phyloP scores from a whole-genome alignment of 1,140 invertebrate genomes.

The Agraylea sexmaculata region DNA sequence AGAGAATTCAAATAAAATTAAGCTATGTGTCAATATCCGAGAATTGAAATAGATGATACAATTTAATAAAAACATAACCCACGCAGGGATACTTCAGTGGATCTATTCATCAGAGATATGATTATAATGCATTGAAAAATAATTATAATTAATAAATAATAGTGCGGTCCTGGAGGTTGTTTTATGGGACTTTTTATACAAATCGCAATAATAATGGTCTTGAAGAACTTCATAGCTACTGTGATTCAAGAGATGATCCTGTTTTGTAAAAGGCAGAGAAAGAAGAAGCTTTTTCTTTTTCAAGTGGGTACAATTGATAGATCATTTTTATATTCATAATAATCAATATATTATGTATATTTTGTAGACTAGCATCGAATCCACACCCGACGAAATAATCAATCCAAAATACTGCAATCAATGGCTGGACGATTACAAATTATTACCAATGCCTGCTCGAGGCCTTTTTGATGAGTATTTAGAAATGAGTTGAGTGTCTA shows the following conservation, averaged over 20 bases:
- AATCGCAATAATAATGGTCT: conserved; percentile 73
- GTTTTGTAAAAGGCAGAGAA: too few species aligned
- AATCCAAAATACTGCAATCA: conserved; percentile 39
- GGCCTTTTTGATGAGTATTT: conserved; percentile 74
- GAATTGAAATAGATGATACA: too few species aligned
- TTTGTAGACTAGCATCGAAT: too few species aligned
- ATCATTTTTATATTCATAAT: too few species aligned
- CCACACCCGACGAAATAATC: conserved; percentile 13
- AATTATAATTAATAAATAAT: conserved; percentile 23
- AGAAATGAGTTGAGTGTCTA: conserved; percentile 58
- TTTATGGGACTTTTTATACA: conserved; percentile 73
- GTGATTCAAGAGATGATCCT: conserved; percentile 63
- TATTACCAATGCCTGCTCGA: conserved; percentile 47
- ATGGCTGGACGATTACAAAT: conserved; percentile 68
- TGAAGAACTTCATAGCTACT: conserved; percentile 73
- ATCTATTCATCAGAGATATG: too few species aligned
- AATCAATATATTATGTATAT: too few species aligned
- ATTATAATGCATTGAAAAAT: background rate
- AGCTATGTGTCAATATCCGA: too few species aligned
- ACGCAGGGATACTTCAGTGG: too few species aligned
- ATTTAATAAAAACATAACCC: too few species aligned
- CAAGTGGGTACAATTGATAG: too few species aligned
- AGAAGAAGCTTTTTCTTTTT: too few species aligned
- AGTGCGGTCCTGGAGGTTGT: conserved; percentile 71
- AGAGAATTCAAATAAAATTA: too few species aligned